A percentile compares a stretch with the other conserved stretches of the same genome.
Conservation (phyloP, 1,140 invertebrate genomes). For the Oncopodura yosiiana region DNA sequence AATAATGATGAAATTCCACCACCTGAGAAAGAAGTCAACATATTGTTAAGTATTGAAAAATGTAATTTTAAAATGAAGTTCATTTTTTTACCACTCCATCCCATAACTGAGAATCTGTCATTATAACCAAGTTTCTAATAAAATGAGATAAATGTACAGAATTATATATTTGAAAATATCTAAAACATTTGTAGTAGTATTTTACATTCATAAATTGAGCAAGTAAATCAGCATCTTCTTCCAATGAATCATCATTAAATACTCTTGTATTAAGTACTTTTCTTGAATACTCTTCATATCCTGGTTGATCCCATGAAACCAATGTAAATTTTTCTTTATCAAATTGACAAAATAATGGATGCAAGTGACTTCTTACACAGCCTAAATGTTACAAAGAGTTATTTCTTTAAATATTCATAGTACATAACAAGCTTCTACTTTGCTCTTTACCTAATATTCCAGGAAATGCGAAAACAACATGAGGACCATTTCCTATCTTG, state of each 20-base stretch:
- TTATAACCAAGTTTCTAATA: slow-evolving; percentile 36
- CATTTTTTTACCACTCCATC: too few relatives aligned
- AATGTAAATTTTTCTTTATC: slow-evolving; percentile 40
- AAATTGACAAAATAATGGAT: slow-evolving; percentile 38
- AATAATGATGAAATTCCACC: slow-evolving; percentile 41
- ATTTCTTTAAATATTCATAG: not conserved
- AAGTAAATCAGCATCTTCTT: slow-evolving; percentile 42
- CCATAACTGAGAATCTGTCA: slow-evolving; percentile 38
- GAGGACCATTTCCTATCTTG: slow-evolving; percentile 27
- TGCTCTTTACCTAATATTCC: slow-evolving; percentile 23
- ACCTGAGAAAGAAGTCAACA: too few relatives aligned
- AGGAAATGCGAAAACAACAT: slow-evolving; percentile 26
- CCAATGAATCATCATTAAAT: slow-evolving; percentile 39
- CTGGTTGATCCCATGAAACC: slow-evolving; percentile 42
- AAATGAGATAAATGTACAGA: not conserved
- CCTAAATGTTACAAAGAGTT: slow-evolving; percentile 33
- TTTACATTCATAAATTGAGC: slow-evolving; percentile 40
- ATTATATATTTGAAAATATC: not conserved
- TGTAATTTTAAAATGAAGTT: too few relatives aligned
- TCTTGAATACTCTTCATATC: slow-evolving; percentile 43
- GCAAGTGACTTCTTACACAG: slow-evolving; percentile 39
- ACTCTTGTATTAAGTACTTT: slow-evolving; percentile 40
- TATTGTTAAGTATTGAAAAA: too few relatives aligned
- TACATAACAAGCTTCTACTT: not conserved
- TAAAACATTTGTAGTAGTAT: not conserved